Base-by-base conservation (phyloP, 2,888 invertebrate genomes). In the Cephalotes varians region DNA sequence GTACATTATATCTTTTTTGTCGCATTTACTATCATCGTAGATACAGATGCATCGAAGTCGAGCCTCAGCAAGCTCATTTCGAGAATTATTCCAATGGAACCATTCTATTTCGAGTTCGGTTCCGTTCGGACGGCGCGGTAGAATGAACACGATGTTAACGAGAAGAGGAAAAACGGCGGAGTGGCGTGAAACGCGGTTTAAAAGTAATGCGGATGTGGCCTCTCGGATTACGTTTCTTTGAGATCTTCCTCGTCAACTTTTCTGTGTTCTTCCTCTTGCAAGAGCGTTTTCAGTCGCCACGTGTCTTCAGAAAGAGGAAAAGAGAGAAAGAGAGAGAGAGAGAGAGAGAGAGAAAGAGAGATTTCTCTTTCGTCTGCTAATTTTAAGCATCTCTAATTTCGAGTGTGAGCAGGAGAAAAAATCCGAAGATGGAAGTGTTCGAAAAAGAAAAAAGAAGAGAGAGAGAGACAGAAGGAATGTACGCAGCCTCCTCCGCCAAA, bases 331-430 rank as follows among this genome's bases (percentile, higher is more conserved):
- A 12, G 34, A 12, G 28, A 2, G 18, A 18, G n/a, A 18, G 40
- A 0, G 2, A 40, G 12, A 21, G 7, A 51, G 9, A 69, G 15
- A 49, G 47, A 44, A 25, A 37, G 62, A 60, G 18, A 40, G 3
- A 54, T 3, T 54, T 28, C 51, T 40, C 67, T 73, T 84, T 65
- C 64, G 85, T 80, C 85, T 87, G 87, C 88, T 89, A 87, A 91
- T 91, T 86, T 91, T 91, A 90, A 91, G 91, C 90, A 90, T 51
- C 90, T 92, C 91, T 91, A 92, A 90, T 92, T 91, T 90, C 86
- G 89, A 90, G 84, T 86, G 76, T 47, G 81, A 83, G 31, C 77
- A 76, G 62, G 28, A 64, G 28, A 79, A 84, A 64, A 72, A 84
- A 71, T 74, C 58, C n/a, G 44, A 56, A 51, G 56, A 71, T 80